Evolutionary conservation across 2,113 vertebrate genomes (phyloP), one percentile per base, ranked within the genome.

Genomic region (Pampusana beccarii): DNA sequence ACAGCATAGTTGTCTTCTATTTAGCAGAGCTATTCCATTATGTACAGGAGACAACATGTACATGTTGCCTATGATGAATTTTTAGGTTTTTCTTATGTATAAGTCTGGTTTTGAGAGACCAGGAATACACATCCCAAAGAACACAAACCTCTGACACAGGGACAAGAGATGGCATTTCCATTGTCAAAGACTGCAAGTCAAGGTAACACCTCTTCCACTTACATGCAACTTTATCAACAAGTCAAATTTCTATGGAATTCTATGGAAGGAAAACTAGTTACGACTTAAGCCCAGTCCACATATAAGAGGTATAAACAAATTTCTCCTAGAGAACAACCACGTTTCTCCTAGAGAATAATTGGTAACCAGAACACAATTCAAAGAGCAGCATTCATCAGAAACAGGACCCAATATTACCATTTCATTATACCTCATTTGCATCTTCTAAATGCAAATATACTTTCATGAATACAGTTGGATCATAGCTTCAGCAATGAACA

Each of bases 151-250:
- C 48, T 28, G 36, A 89, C 19, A 74, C 7, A 50, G 1, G 10
- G 58, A 62, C 11, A 72, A 86, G 28, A 48, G 13, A 42, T 40
- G 38, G 11, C 53, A 81, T 48, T 93, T 81, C 50, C n/a, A 46
- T 1, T 72, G 44, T 13, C 0, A 0, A 46, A 71, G 34, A 50
- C 1, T 54, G 11, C 13, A 64, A 14, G 42, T 88, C 57, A 69
- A 74, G 21, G 57, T 28, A 60, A 79, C n/a, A 21, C 15, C 48
- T 74, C 58, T 46, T 82, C 31, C 36, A 79, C 25, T n/a, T 44
- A 10, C 15, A 42, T 1, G 7, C 20, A 18, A 46, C 11, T 38
- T 80, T 82, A 85, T 86, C 29, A 77, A 25, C 33, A 78, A 53
- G 14, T 26, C 48, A 42, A 28, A 44, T 74, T 90, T 70, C 56